These are phyloP conservation scores for Drosophila austrosaltans DNA, from an alignment of 2,888 invertebrate species.

Conservation along the genomic window DNA sequence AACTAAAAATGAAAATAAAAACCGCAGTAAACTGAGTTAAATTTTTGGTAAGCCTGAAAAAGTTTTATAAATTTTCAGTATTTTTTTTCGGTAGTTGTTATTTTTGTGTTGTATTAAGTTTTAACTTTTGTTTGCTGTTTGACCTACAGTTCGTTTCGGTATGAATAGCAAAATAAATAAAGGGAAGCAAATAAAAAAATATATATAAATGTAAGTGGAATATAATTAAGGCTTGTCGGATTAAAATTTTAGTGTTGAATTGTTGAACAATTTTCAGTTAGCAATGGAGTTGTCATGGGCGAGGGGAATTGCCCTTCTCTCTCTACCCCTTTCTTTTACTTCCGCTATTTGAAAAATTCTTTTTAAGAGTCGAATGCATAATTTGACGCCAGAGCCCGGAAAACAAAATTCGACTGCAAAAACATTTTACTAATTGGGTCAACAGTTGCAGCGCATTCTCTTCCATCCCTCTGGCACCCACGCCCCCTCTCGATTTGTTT, in stretches of 20 bases:
- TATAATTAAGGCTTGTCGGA: constrained; percentile 33
- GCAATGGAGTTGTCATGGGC: constrained; percentile 6
- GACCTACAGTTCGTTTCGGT: constrained; percentile 27
- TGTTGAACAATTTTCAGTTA: constrained; percentile 1
- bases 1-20: background rate
- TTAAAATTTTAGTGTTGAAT: constrained; percentile 28
- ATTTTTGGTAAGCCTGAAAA: constrained; percentile 19
- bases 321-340: constrained; percentile 4
- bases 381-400: constrained; percentile 45
- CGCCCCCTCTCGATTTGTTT: constrained; percentile 19
- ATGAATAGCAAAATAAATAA: constrained; percentile 38
- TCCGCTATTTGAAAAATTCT: constrained; percentile 39
- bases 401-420: constrained; percentile 38
- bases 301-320: background rate
- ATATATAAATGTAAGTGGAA: background rate
- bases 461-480: background rate
- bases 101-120: constrained; percentile 7
- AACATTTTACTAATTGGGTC: constrained; percentile 47
- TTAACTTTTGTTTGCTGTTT: constrained; percentile 39
- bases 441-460: constrained; percentile 33
- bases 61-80: constrained; percentile 2
- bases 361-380: constrained; percentile 57
- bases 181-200: constrained; percentile 5
- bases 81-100: constrained; percentile 15
- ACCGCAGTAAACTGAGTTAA: constrained; percentile 16